Conservation (phyloP, 2,888 invertebrate genomes). For the Euplagia quadripunctaria region DNA sequence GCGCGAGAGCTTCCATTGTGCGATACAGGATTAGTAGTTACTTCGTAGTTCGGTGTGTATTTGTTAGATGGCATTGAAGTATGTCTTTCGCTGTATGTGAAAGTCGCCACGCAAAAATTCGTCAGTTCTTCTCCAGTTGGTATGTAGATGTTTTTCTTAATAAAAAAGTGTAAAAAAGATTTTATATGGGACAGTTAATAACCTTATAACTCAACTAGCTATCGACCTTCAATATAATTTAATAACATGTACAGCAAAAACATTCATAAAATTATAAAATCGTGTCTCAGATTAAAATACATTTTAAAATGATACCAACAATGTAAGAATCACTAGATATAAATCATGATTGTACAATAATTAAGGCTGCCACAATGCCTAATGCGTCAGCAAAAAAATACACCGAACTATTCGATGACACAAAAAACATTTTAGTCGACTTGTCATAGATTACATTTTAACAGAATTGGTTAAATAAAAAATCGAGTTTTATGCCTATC, state of each 20-base stretch:
- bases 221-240: conserved; percentile 39
- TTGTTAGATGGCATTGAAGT: too few relatives aligned
- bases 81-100: too few relatives aligned
- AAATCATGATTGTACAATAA: conserved; percentile 65
- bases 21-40: too few relatives aligned
- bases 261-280: conserved; percentile 41
- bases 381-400: conserved; percentile 75
- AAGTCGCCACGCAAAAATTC: too few relatives aligned
- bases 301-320: conserved; percentile 40
- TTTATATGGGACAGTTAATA: conserved; percentile 28
- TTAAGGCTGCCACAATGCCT: conserved; percentile 75
- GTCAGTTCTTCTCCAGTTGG: not conserved
- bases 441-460: conserved; percentile 28
- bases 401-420: conserved; percentile 54
- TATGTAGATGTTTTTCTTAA: not conserved
- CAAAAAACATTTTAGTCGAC: conserved; percentile 36
- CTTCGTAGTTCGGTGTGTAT: too few relatives aligned
- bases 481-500: not conserved
- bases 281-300: conserved; percentile 48
- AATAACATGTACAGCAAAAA: conserved; percentile 43
- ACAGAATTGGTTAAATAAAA: not conserved
- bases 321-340: conserved; percentile 54
- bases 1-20: too few relatives aligned
- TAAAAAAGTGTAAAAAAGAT: conserved; percentile 34
- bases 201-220: conserved; percentile 24